A percentile compares a stretch with the other conserved stretches of the same genome.
Conservation (phyloP, 2,797 vertebrate genomes). For the Serranus cabrilla region DNA sequence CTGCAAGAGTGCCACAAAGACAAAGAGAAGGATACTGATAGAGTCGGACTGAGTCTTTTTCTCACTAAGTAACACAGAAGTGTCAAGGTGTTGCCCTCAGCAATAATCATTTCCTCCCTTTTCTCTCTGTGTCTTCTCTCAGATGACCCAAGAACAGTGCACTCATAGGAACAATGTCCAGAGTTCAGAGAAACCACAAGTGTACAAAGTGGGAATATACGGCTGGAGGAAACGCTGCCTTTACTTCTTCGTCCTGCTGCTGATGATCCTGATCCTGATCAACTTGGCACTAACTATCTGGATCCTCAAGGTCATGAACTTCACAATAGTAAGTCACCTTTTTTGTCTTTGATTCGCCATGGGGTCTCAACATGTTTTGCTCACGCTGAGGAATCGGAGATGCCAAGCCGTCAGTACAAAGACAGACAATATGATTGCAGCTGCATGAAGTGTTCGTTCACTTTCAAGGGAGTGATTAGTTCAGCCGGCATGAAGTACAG, state of each 20-base stretch:
- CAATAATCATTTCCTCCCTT: background rate
- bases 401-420: background rate
- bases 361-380: background rate
- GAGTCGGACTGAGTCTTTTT: background rate
- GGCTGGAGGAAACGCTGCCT: constrained; percentile 99
- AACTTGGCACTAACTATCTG: constrained; percentile 99
- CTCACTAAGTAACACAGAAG: background rate
- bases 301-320: constrained; percentile 99
- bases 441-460: background rate
- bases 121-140: constrained; percentile 26
- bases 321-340: constrained; percentile 95
- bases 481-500: background rate
- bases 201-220: constrained; percentile 99
- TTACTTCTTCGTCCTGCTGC: constrained; percentile 98
- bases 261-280: constrained; percentile 99
- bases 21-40: background rate
- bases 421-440: background rate
- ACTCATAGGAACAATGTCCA: constrained; percentile 95
- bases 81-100: background rate
- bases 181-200: constrained; percentile 93
- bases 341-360: background rate
- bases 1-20: background rate
- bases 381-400: background rate
- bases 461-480: background rate
- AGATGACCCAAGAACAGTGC: constrained; percentile 98